Evolutionary conservation across 2,888 invertebrate species (phyloP).

Genomic region (Synanthedon formicaeformis): DNA sequence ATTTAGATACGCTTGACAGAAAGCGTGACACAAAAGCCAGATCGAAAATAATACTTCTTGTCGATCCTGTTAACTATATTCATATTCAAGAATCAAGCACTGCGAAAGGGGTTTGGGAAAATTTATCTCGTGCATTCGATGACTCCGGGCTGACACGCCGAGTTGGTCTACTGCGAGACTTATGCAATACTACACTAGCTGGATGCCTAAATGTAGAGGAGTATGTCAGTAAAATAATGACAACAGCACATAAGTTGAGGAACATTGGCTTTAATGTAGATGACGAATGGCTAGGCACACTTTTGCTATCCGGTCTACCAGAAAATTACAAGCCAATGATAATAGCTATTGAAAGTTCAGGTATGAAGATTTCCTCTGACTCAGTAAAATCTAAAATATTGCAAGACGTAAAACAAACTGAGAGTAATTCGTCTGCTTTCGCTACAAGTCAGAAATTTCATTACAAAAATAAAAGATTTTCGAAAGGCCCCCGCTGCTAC

Average conservation of each 20-base stretch:
- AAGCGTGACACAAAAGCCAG: conserved; percentile 3
- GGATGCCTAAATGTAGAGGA: conserved; percentile 9
- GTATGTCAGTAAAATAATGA: conserved; percentile 11
- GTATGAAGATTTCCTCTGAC: conserved; percentile 2
- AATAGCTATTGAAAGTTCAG: conserved; percentile 7
- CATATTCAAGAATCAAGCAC: conserved; percentile 4
- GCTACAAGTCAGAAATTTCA: too few species aligned
- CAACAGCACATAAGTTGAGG: conserved; percentile 10
- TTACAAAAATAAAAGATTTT: too few species aligned
- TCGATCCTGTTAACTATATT: conserved; percentile 5
- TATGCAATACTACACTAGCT: conserved; percentile 10
- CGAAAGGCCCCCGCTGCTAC: too few species aligned
- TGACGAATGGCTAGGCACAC: conserved; percentile 14
- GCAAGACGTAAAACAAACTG: too few species aligned
- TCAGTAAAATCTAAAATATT: conserved; percentile 5
- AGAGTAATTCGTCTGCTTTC: too few species aligned
- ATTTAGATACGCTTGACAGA: too few species aligned
- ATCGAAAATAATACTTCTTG: conserved; percentile 5
- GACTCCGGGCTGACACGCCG: conserved; percentile 7
- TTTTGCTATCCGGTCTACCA: conserved; percentile 11
- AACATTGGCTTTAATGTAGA: conserved; percentile 11
- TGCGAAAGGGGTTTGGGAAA: conserved; percentile 5
- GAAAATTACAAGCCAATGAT: conserved; percentile 10
- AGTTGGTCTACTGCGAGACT: conserved; percentile 11
- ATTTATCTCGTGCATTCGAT: conserved; percentile 5